phyloP scores from a whole-genome alignment of 2,888 invertebrate species.

The Lapara coniferarum region DNA sequence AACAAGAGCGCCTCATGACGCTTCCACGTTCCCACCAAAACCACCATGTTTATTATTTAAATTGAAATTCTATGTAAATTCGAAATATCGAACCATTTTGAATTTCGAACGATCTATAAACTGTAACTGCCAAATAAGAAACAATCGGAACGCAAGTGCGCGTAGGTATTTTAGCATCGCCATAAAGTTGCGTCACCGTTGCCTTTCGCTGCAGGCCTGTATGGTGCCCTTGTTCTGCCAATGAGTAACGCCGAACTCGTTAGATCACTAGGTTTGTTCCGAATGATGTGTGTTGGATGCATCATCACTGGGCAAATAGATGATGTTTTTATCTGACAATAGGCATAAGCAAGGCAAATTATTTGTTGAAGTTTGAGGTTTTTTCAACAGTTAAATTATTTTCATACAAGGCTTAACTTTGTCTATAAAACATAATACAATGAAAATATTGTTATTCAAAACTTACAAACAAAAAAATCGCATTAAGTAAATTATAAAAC shows the following conservation, averaged over 20 bases:
- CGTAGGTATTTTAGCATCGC: conserved; percentile 8
- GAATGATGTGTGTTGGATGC: background rate
- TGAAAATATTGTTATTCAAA: background rate
- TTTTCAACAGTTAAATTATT: too few species aligned
- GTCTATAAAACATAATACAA: background rate
- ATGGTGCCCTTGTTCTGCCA: conserved; percentile 7
- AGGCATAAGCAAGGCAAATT: too few species aligned
- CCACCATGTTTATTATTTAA: too few species aligned
- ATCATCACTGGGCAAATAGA: background rate
- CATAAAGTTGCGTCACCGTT: conserved; percentile 7
- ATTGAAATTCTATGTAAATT: background rate
- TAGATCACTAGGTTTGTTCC: background rate
- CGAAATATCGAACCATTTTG: too few species aligned
- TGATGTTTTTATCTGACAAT: background rate
- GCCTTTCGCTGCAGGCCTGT: background rate
- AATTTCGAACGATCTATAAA: too few species aligned
- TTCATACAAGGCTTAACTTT: too few species aligned
- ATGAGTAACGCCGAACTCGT: background rate
- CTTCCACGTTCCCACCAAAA: too few species aligned
- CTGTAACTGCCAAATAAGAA: background rate
- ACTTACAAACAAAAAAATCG: background rate
- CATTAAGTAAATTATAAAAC: background rate
- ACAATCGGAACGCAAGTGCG: background rate
- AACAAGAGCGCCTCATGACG: too few species aligned
- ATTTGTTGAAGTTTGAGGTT: too few species aligned